Base-by-base conservation (phyloP, 2,113 vertebrate species). In the Paramisgurnus dabryanus region DNA sequence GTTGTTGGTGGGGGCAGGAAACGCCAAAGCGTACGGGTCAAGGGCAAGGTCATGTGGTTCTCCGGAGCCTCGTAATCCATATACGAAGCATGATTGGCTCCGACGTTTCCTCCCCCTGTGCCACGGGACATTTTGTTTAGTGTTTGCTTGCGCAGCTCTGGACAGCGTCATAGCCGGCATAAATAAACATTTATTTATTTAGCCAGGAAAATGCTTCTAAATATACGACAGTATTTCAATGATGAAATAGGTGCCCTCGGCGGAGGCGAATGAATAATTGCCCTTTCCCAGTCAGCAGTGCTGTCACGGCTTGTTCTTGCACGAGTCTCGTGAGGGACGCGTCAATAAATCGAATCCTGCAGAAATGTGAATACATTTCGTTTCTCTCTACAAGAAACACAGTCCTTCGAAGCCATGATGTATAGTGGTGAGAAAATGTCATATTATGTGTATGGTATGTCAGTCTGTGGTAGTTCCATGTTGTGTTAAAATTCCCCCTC, bases 21-120 rank as follows among this genome's bases (percentile, higher is more conserved):
- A 80, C 69, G 55, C 72, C 45, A 49, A 67, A 80, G 63, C 34
- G 45, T 58, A 55, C 39, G 76, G 85, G 82, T 84, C 85, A 86
- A 79, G 85, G 76, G 76, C 85, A 86, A 86, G 85, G 85, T 82
- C 55, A 9, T 22, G 47, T 70, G 64, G 66, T 80, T 76, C 82
- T 80, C 76, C 53, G 50, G 82, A 78, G 77, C 73, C 82, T 83
- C 72, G 82, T 84, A 77, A 82, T 73, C 53, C n/a, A 18, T 17
- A 4, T 47, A 22, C 63, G 73, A 72, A 73, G 80, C 22, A 57
- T 22, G 65, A 83, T 79, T 85, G 79, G 82, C 17, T 69, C 22
- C 13, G 18, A 34, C 67, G 60, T 49, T 43, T 74, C 49, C 61
- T 6, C 53, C 77, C 58, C 71, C 27, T 65, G 49, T 61, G 77